A percentile compares a stretch with the other conserved stretches of the same genome.
Conservation (phyloP, 2,888 invertebrate genomes). For the Conus canariensis region DNA sequence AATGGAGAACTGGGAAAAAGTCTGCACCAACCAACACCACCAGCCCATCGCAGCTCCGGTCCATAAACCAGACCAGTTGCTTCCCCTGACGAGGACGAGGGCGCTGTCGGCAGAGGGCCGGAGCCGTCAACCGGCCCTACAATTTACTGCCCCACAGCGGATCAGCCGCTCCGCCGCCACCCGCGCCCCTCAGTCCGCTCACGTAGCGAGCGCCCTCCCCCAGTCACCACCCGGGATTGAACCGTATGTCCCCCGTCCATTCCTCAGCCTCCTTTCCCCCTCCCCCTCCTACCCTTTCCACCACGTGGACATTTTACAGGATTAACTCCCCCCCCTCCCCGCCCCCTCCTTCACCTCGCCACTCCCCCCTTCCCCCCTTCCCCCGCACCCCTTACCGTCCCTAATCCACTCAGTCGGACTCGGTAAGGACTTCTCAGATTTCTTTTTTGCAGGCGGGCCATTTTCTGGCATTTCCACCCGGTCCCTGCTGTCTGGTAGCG, state of each 20-base stretch:
- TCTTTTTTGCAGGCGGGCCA: too few relatives aligned
- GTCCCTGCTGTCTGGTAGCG: neutral
- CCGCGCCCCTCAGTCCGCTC: constrained; percentile 8
- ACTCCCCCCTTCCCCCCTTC: too few relatives aligned
- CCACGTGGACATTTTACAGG: too few relatives aligned
- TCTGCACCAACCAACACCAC: too few relatives aligned
- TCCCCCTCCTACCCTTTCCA: too few relatives aligned
- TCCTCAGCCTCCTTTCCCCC: neutral
- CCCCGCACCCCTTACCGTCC: neutral
- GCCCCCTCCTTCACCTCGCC: neutral
- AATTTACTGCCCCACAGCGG: constrained; percentile 35
- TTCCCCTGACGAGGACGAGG: too few relatives aligned
- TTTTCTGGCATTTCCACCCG: too few relatives aligned
- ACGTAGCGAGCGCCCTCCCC: neutral
- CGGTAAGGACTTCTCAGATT: too few relatives aligned
- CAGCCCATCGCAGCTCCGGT: too few relatives aligned
- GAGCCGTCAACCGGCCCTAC: neutral
- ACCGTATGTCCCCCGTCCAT: constrained; percentile 1
- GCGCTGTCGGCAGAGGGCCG: neutral
- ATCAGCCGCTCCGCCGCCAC: neutral
- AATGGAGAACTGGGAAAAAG: neutral
- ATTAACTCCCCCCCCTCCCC: neutral
- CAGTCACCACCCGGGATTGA: constrained; percentile 7
- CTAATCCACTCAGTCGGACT: neutral
- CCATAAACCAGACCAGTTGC: constrained; percentile 10